Conservation (phyloP, 2,888 invertebrate genomes). For the Pollenia labialis region DNA sequence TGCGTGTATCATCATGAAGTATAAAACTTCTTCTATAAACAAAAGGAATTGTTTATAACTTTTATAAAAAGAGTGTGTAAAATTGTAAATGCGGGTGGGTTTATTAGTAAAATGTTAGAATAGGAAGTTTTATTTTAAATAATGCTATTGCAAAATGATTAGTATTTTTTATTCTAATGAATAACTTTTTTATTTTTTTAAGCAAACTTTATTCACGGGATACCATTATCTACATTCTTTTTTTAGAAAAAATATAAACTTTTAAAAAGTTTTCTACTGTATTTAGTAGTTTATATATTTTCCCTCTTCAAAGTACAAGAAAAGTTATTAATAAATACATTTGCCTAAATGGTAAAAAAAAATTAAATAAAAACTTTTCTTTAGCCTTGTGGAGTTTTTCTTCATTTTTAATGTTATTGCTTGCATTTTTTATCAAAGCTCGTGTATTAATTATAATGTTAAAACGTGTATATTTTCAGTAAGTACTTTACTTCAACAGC, state of each 20-base stretch:
- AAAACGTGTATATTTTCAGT: conserved; percentile 53
- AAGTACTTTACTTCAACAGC: conserved; percentile 39
- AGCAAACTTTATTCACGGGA: no score
- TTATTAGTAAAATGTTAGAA: no score
- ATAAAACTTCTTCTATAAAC: not conserved
- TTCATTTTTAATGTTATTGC: conserved; percentile 49
- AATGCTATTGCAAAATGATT: no score
- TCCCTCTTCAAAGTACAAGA: not conserved
- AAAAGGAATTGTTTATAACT: not conserved
- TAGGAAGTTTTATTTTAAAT: no score
- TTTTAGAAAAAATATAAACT: not conserved
- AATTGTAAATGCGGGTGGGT: no score
- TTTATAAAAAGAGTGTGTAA: not conserved
- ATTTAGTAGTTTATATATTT: conserved; percentile 1
- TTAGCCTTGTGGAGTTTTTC: conserved; percentile 30
- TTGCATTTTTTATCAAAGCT: conserved; percentile 59
- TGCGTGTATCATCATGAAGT: conserved; percentile 15
- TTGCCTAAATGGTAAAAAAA: conserved; percentile 26
- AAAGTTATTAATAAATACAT: conserved; percentile 43
- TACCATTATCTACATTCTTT: no score
- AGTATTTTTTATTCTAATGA: no score
- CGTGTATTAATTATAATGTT: conserved; percentile 63
- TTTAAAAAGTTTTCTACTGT: conserved; percentile 1
- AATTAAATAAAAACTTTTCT: conserved; percentile 52
- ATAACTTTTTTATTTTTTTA: no score